Conservation (phyloP, 2,888 invertebrate genomes). For the Caenorhabditis japonica region DNA sequence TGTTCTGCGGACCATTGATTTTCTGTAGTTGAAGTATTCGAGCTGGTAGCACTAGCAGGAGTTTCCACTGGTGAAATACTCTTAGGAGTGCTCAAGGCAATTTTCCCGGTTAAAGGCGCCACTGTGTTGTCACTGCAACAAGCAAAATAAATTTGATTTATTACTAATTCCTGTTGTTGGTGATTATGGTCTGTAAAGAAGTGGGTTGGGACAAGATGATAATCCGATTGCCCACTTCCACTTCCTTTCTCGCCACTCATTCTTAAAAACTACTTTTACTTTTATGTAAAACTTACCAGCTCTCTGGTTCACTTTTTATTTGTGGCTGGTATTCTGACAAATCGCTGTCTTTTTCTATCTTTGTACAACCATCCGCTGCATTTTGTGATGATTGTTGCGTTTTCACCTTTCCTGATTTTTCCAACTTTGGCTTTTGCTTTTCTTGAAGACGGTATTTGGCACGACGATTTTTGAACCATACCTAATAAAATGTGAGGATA, state of each 20-base stretch:
- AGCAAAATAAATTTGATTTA: constrained; percentile 9
- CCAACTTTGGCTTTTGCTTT: constrained; percentile 69
- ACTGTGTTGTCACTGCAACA: constrained; percentile 34
- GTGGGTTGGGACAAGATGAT: constrained; percentile 1
- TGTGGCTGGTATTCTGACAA: constrained; percentile 53
- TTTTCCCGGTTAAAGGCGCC: constrained; percentile 11
- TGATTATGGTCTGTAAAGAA: constrained; percentile 7
- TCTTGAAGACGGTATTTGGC: constrained; percentile 75
- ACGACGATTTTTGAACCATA: constrained; percentile 76
- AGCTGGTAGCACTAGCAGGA: constrained; percentile 31
- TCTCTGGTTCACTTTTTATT: constrained; percentile 61
- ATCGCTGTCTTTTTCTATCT: constrained; percentile 27
- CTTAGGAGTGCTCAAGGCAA: constrained; percentile 42
- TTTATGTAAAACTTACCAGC: constrained; percentile 46
- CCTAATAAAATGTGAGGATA: constrained; percentile 53
- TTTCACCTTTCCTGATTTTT: constrained; percentile 36
- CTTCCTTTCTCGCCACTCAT: too few species aligned
- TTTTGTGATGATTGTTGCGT: neutral
- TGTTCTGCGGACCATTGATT: constrained; percentile 31
- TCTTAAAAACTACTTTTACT: constrained; percentile 19
- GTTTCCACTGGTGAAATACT: constrained; percentile 52
- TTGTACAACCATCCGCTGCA: neutral
- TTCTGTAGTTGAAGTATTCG: constrained; percentile 27
- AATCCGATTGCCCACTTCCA: constrained; percentile 35
- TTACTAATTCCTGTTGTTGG: constrained; percentile 17